A percentile compares a stretch with the other conserved stretches of the same genome.
Conservation (phyloP, 2,888 invertebrate genomes). For the Trichogramma dendrolimi region DNA sequence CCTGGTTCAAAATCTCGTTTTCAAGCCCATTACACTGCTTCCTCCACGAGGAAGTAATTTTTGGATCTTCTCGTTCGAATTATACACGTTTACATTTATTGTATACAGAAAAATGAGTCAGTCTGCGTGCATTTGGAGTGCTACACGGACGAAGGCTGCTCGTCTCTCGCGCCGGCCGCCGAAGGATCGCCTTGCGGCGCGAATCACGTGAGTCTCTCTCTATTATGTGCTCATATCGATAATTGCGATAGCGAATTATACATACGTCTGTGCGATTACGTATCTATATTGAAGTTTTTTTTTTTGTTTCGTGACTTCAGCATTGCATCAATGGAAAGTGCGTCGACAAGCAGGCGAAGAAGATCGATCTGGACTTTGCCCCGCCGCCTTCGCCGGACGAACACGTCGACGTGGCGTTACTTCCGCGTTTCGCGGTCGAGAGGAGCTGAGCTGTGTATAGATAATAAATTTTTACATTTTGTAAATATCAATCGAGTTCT, state of each 20-base stretch:
- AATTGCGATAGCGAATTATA: not conserved
- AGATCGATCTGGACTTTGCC: conserved; percentile 14
- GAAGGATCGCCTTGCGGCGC: conserved; percentile 88
- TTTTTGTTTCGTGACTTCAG: conserved; percentile 54
- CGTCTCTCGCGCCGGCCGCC: conserved; percentile 75
- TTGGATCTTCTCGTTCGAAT: too few species aligned
- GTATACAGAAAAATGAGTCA: conserved; percentile 76
- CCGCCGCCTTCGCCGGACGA: not conserved
- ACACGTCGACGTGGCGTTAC: too few species aligned
- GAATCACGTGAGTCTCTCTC: conserved; percentile 64
- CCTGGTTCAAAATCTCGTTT: too few species aligned
- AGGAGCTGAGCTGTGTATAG: too few species aligned
- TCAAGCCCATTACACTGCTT: too few species aligned
- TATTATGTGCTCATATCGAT: conserved; percentile 10
- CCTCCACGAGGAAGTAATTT: too few species aligned
- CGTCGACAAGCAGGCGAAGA: conserved; percentile 49
- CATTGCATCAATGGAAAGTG: conserved; percentile 86
- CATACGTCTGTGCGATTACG: too few species aligned
- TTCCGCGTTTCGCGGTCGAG: too few species aligned
- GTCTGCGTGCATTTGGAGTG: conserved; percentile 88
- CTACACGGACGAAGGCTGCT: conserved; percentile 57
- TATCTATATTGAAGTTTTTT: conserved; percentile 3
- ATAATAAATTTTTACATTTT: too few species aligned
- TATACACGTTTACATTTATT: not conserved
- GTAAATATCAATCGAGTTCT: too few species aligned